phyloP scores from a whole-genome alignment of 2,113 vertebrate species.

The Emberiza fucata region DNA sequence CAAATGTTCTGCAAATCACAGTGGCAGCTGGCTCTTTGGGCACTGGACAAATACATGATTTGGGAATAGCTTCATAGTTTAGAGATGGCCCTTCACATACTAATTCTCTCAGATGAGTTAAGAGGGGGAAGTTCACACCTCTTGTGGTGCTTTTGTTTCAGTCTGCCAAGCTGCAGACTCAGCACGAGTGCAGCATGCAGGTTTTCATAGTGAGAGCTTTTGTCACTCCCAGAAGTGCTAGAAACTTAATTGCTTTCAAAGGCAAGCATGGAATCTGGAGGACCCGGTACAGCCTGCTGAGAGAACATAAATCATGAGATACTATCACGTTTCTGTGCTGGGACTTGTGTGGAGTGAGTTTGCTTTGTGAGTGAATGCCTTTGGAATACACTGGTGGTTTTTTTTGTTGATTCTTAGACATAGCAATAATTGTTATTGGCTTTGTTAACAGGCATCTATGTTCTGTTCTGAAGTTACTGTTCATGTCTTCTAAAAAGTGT shows the following conservation, averaged over 20 bases:
- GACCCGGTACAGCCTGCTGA: constrained; percentile 54
- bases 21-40: neutral
- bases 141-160: neutral
- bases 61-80: neutral
- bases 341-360: constrained; percentile 29
- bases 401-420: constrained; percentile 35
- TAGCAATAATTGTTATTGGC: constrained; percentile 15
- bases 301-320: constrained; percentile 51
- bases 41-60: neutral
- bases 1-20: neutral
- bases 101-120: neutral
- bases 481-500: neutral
- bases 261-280: constrained; percentile 58
- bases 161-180: neutral
- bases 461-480: neutral
- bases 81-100: neutral
- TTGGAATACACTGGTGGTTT: constrained; percentile 18
- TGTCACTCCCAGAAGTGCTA: constrained; percentile 19
- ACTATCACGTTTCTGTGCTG: constrained; percentile 43
- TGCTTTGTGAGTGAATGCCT: constrained; percentile 26
- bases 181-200: neutral
- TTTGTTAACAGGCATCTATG: neutral
- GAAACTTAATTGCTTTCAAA: constrained; percentile 60
- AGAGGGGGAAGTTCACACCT: neutral
- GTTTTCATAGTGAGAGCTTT: constrained; percentile 17